Conservation (phyloP, 2,888 invertebrate genomes). For the Alloscopus bannaensis region DNA sequence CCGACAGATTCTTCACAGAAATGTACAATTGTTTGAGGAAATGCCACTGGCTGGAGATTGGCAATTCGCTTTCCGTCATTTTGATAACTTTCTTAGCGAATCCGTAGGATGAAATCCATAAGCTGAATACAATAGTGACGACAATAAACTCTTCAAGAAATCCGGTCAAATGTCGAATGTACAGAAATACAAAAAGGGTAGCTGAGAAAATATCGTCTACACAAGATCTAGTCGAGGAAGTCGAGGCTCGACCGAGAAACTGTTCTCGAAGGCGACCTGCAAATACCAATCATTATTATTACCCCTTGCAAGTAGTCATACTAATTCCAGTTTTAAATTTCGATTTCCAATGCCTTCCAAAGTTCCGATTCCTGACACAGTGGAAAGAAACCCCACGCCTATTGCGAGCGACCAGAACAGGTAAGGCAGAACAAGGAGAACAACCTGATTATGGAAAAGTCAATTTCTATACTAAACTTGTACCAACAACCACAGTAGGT, state of each 20-base stretch:
- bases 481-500: too few relatives aligned
- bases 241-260: too few relatives aligned
- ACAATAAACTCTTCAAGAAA: conserved; percentile 25
- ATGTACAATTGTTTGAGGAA: conserved; percentile 1
- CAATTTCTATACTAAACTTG: too few relatives aligned
- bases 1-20: background rate
- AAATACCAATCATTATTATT: too few relatives aligned
- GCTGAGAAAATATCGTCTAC: too few relatives aligned
- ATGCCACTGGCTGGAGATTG: conserved; percentile 4
- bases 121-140: background rate
- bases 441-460: background rate
- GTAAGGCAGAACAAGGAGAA: background rate
- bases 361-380: background rate
- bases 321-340: background rate
- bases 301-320: too few relatives aligned
- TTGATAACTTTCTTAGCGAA: background rate
- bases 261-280: too few relatives aligned
- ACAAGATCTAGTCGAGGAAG: too few relatives aligned
- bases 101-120: background rate
- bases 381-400: background rate
- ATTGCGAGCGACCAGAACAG: background rate
- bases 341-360: background rate
- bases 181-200: background rate
- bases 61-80: background rate
- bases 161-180: conserved; percentile 11